Base-by-base conservation (phyloP, 1,140 invertebrate genomes). In the Drosophila baimaii region DNA sequence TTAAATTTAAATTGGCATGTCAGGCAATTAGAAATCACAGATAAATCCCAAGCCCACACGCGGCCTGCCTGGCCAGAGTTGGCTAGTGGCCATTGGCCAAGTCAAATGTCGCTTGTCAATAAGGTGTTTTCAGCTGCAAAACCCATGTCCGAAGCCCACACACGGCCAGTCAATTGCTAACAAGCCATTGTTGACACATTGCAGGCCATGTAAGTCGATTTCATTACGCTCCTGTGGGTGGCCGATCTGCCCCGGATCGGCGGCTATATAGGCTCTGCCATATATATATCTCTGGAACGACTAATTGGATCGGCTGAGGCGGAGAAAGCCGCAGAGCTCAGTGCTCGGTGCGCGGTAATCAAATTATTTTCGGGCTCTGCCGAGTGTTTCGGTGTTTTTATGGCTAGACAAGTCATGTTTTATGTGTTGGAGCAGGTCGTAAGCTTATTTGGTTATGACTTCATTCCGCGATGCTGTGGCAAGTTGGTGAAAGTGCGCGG, bases 131-230 rank as follows among this genome's bases (percentile, higher is more conserved):
- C 64, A 46, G 57, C 77, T 79, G 54, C n/a, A 57, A 54, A 57
- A 73, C 77, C 66, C 83, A 58, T 81, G 56, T 65, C 43, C 39
- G 43, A 49, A 56, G 69, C 82, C 82, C 82, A 86, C 82, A 77
- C 73, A 79, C 44, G 31, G 12, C 37, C 37, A 52, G 49, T 68
- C 77, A 69, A 79, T 76, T 70, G 83, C 83, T 83, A 82, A 84
- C 84, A 84, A 88, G 84, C 68, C 69, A 89, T 88, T 88, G 83
- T 89, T 89, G 83, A 88, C 83, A 88, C 84, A 89, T 89, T 88
- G 83, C 80, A 79, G 82, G 52, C 82, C 83, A 88, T 88, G 83
- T 72, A 85, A 68, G 78, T 51, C 54, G 69, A 72, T 88, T 81
- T 65, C 68, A 81, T 80, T 78, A 59, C 81, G 71, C 44, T 58